Evolutionary conservation across 2,888 invertebrate genomes (phyloP).

Genomic region (Apamea monoglypha): DNA sequence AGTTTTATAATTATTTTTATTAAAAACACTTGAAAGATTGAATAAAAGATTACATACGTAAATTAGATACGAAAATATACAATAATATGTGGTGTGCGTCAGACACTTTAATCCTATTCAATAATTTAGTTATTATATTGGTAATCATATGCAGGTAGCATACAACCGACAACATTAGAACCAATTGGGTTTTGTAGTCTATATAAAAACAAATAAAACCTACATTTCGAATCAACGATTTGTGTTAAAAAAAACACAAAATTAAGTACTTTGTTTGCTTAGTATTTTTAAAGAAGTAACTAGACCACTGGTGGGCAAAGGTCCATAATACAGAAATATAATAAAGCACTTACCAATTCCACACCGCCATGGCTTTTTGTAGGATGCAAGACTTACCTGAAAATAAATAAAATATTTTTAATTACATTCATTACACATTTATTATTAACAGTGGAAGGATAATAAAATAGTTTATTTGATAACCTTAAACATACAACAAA

Average conservation of each 20-base stretch:
- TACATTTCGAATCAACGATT: not conserved
- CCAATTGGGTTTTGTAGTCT: too few species aligned
- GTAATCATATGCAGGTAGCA: not conserved
- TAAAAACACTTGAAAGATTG: not conserved
- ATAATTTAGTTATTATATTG: not conserved
- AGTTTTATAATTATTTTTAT: not conserved
- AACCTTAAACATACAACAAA: too few species aligned
- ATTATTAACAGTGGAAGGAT: not conserved
- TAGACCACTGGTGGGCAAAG: not conserved
- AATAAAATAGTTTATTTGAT: too few species aligned
- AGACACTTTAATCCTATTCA: too few species aligned
- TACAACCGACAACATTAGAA: too few species aligned
- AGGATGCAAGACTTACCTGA: slow-evolving; percentile 42
- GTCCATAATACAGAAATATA: not conserved
- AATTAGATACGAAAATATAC: not conserved
- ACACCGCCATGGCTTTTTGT: not conserved
- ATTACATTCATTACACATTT: not conserved
- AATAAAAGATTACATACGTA: not conserved
- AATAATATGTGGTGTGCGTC: not conserved
- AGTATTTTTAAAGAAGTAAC: not conserved
- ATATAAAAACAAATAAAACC: not conserved
- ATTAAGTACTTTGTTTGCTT: not conserved
- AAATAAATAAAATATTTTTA: slow-evolving; percentile 13
- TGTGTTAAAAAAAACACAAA: not conserved
- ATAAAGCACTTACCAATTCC: slow-evolving; percentile 38